Evolutionary conservation across 2,888 invertebrate genomes (phyloP), one percentile per base, ranked within the genome.

Genomic region (Spisula subtruncata): DNA sequence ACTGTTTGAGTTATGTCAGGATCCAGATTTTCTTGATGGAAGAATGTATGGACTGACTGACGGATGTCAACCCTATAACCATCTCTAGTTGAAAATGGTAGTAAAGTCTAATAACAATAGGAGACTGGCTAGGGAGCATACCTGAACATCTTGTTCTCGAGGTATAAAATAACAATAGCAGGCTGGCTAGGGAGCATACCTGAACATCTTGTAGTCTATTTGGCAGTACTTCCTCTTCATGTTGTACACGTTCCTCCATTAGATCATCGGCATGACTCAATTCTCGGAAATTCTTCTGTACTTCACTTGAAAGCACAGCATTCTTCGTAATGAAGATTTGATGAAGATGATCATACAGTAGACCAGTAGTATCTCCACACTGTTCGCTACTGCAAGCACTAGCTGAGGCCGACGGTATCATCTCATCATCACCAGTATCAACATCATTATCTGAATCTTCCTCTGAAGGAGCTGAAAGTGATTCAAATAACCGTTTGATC

Each of bases 281-380:
- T 87, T 95, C 95, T 12, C 90, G 87, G 85, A 96, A 96, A 60
- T 95, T 96, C 90, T 96, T 96, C 91, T 94, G 92, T 18, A 96
- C 95, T 86, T 96, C 96, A 75, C 90, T 94, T 87, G 96, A 96
- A 51, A 96, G 91, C 16, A 95, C 94, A n/a, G 94, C 93, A 88
- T 96, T 96, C 91, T 96, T 95, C 0, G 95, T 96, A 81, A 96
- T 93, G 90, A 95, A 96, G 41, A 87, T 12, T 29, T 87, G 87
- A 54, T 93, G 93, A 29, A 93, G 79, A 86, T 93, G 92, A 75
- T 93, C 93, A 86, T 91, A 93, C 29, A 66, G 25, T 29, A 46
- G 82, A 41, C 80, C 71, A 41, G 87, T 25, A 66, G 8, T 25
- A 25, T 66, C 60, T 5, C 8, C 60, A 25, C 84, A 84, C 18